Percentiles rank a stretch among this genome's conserved stretches.
phyloP scores from a whole-genome alignment of 1,140 invertebrate genomes.

The Anagrus nilaparvatae region DNA sequence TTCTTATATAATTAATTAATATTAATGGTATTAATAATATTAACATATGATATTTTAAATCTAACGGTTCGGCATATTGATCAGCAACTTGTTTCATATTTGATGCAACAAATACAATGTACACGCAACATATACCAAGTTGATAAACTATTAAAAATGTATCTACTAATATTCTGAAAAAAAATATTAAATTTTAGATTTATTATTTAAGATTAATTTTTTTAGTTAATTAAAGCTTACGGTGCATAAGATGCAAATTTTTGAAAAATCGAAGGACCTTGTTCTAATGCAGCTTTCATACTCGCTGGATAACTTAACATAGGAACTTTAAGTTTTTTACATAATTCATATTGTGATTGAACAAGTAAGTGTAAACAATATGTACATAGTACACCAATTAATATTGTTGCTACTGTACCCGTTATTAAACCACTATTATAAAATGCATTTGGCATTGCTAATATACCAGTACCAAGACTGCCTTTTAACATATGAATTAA shows the following conservation, averaged over 20 bases:
- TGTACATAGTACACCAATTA: slow-evolving; percentile 66
- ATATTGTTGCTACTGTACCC: slow-evolving; percentile 53
- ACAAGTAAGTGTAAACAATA: slow-evolving; percentile 73
- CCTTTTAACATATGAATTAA: slow-evolving; percentile 74
- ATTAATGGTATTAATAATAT: slow-evolving; percentile 59
- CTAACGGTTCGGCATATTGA: slow-evolving; percentile 30
- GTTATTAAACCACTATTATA: slow-evolving; percentile 62
- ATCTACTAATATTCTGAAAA: slow-evolving; percentile 50
- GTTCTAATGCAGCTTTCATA: slow-evolving; percentile 56
- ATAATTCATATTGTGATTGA: slow-evolving; percentile 57
- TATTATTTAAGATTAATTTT: not conserved
- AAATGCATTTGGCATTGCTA: slow-evolving; percentile 83
- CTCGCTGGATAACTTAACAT: slow-evolving; percentile 63
- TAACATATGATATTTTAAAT: slow-evolving; percentile 45
- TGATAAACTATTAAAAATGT: slow-evolving; percentile 72
- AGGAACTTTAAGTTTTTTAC: slow-evolving; percentile 56
- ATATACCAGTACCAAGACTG: slow-evolving; percentile 79
- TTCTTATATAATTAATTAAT: slow-evolving; percentile 61
- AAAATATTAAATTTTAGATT: slow-evolving; percentile 15
- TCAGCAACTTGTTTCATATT: slow-evolving; percentile 55
- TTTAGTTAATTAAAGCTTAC: slow-evolving; percentile 31
- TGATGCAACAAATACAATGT: slow-evolving; percentile 74
- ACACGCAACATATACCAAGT: slow-evolving; percentile 82
- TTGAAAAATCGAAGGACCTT: slow-evolving; percentile 54
- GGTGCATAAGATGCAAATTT: slow-evolving; percentile 46